Base-by-base conservation (phyloP, 2,888 invertebrate species). In the Scaptomyza parva region DNA sequence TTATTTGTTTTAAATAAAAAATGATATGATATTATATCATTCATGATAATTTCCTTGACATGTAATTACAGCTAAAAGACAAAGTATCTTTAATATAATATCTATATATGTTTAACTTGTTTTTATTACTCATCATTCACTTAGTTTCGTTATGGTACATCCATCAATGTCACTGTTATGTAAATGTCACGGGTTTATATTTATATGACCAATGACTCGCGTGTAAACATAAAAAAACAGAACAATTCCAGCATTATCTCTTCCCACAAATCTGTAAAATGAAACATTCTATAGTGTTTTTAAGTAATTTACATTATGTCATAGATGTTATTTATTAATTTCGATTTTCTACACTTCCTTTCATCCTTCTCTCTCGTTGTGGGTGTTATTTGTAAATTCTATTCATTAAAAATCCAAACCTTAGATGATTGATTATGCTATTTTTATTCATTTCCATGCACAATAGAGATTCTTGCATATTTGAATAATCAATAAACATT, bases 381-480 rank as follows among this genome's bases (percentile, higher is more conserved):
- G 43, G 18, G 18, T 48, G 35, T 24, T 43, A 35, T 24, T 12
- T 33, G 4, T 5, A 35, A 54, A 33, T 20, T 40, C 48, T 50
- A 30, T 37, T 43, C 40, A 24, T 40, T 20, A n/a, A 35, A 43
- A 62, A 37, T 2, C 7, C 35, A 2, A n/a, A 30, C 28, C 17
- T 28, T 28, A n/a, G 8, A 60, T 84, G 81, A 82, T 82, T 80
- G 87, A 82, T 82, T 84, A 72, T 54, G 20, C 28, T 71, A 52
- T 71, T 84, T 80, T 76, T 64, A 69, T 69, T 71, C 69, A 74
- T 75, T 59, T 76, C 39, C 54, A 48, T 65, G 41, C 55, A 74
- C 70, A 70, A 64, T 40, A 33, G 17, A 24, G 35, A 40, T 43
- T 52, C 48, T n/a, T 50, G 61, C 62, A 70, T 70, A 73, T 76